A percentile compares a stretch with the other conserved stretches of the same genome.
Evolutionary conservation across 2,888 invertebrate species (phyloP).

Genomic region (Phania funesta): DNA sequence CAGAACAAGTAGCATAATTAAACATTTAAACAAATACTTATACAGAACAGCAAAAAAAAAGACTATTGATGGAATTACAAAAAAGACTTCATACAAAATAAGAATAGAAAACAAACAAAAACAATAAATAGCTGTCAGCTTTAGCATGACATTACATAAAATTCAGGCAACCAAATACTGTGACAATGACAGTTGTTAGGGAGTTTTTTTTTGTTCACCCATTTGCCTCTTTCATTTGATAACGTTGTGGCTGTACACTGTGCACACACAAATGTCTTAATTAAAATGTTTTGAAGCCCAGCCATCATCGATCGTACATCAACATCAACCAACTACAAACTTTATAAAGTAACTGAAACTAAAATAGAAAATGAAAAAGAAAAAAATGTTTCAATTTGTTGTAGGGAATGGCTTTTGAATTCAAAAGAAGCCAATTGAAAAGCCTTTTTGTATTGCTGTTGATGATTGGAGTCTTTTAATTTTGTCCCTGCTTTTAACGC

Average conservation of each 20-base stretch:
- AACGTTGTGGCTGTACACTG: constrained; percentile 32
- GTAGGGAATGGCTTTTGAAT: constrained; percentile 4
- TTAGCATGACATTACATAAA: constrained; percentile 64
- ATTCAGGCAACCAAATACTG: constrained; percentile 41
- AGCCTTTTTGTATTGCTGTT: constrained; percentile 3
- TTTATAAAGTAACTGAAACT: constrained; percentile 29
- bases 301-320: constrained; percentile 11
- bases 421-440: constrained; percentile 48
- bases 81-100: constrained; percentile 16
- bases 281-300: constrained; percentile 72
- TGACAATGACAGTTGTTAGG: constrained; percentile 69
- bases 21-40: constrained; percentile 13
- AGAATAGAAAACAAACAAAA: constrained; percentile 16
- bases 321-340: constrained; percentile 14
- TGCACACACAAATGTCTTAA: constrained; percentile 73
- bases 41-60: constrained; percentile 8
- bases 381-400: constrained; percentile 12
- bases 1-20: constrained; percentile 51
- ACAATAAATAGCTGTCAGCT: constrained; percentile 65
- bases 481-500: constrained; percentile 15
- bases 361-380: constrained; percentile 6
- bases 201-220: constrained; percentile 32
- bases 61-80: constrained; percentile 12
- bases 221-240: constrained; percentile 20
- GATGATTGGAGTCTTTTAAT: constrained; percentile 41